Percentiles rank a stretch among this genome's conserved stretches.
phyloP scores from a whole-genome alignment of 2,888 invertebrate species.

The Hirtodrosophila alboralis region DNA sequence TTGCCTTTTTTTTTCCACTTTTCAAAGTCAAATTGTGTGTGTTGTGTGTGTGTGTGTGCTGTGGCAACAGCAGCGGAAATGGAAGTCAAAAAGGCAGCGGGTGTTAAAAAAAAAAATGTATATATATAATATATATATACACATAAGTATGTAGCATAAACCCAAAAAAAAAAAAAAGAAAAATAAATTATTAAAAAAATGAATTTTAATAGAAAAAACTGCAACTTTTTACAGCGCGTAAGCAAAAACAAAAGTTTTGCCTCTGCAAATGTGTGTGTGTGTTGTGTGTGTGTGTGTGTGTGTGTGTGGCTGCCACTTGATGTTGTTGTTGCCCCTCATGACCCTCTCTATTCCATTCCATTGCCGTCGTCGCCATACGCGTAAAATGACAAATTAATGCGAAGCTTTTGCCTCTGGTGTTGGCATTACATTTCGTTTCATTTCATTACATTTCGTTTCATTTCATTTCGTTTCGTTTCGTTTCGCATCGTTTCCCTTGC shows the following conservation, averaged over 20 bases:
- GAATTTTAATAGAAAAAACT: constrained; percentile 50
- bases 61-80: constrained; percentile 33
- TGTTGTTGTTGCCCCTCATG: constrained; percentile 38
- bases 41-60: constrained; percentile 21
- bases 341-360: constrained; percentile 13
- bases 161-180: constrained; percentile 23
- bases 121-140: constrained; percentile 15
- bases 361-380: constrained; percentile 61
- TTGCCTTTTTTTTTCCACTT: constrained; percentile 39
- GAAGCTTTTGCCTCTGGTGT: constrained; percentile 50
- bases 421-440: constrained; percentile 16
- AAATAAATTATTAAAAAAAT: constrained; percentile 16
- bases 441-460: constrained; percentile 13
- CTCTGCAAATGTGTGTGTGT: constrained; percentile 5
- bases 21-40: constrained; percentile 60
- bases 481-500: background rate
- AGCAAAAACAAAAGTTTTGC: constrained; percentile 58
- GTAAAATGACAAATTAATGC: constrained; percentile 75
- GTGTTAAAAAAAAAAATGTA: constrained; percentile 31
- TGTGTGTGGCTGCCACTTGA: constrained; percentile 62
- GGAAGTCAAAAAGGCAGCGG: constrained; percentile 54
- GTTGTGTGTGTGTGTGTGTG: constrained; percentile 9
- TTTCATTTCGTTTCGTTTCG: constrained; percentile 1
- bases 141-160: too few species aligned
- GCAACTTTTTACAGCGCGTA: constrained; percentile 59